Conservation (phyloP, 2,797 vertebrate species). For the Spondyliosoma cantharus region DNA sequence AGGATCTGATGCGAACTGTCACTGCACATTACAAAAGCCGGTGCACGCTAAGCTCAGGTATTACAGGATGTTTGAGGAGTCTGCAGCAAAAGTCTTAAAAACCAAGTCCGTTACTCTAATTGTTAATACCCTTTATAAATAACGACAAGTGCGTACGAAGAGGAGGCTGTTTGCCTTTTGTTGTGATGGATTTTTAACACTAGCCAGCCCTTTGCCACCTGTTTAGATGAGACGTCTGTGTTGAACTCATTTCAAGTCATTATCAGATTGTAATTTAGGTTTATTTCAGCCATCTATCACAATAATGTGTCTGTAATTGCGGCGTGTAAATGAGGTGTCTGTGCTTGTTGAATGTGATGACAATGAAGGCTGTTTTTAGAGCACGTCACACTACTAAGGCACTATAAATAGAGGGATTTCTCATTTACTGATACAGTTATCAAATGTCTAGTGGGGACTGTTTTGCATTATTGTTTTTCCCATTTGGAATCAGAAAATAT, state of each 20-base stretch:
- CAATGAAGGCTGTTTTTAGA: conserved; percentile 4
- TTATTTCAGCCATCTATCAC: conserved; percentile 34
- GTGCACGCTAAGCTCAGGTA: conserved; percentile 49
- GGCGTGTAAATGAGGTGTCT: conserved; percentile 12
- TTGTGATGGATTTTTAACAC: conserved; percentile 63
- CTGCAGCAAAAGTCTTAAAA: conserved; percentile 52
- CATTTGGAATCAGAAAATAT: not conserved
- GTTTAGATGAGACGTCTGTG: conserved; percentile 60
- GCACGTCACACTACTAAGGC: not conserved
- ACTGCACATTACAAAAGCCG: conserved; percentile 67
- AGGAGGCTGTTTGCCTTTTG: conserved; percentile 46
- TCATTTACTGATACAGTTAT: conserved; percentile 17
- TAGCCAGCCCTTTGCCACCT: conserved; percentile 58
- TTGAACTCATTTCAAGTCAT: conserved; percentile 46
- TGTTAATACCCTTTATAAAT: conserved; percentile 56
- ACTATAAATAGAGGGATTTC: conserved; percentile 20
- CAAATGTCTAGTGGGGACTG: conserved; percentile 13
- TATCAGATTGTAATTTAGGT: conserved; percentile 51
- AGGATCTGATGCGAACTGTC: conserved; percentile 78
- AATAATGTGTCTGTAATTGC: conserved; percentile 26
- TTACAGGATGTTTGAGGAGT: conserved; percentile 64
- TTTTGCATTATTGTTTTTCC: not conserved
- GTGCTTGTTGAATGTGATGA: conserved; percentile 1
- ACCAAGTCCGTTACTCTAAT: conserved; percentile 46
- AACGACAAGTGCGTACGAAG: conserved; percentile 49